Evolutionary conservation across 2,888 invertebrate genomes (phyloP), one percentile per base, ranked within the genome.

Genomic region (Macrophya annulata): DNA sequence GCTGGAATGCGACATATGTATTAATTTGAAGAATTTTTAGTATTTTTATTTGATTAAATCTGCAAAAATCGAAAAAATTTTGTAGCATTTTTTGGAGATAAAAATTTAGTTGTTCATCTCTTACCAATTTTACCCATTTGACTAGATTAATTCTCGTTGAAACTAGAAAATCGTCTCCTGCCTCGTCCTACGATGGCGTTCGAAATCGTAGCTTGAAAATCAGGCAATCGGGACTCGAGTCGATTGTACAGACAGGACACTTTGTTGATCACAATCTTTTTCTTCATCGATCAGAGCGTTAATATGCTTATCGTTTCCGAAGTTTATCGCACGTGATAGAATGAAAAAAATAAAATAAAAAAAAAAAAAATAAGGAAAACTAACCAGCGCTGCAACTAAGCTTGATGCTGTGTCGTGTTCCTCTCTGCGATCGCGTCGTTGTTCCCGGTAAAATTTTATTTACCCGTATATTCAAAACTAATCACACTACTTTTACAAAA

Each of bases 101-200:
- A 68, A 68, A 68, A 51, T 81, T 59, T 81, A 62, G 40, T 83
- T 83, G 83, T 68, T 45, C 40, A 71, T 68, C 83, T 68, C 83
- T 83, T 83, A 83, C 83, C 83, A 83, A 71, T 71, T 83, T 83
- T 83, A 83, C 83, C 83, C 83, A 83, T 83, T 83, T 83, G 83
- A 83, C 83, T 83, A 83, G 83, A 83, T 83, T 83, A 83, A 68
- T 83, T 83, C 83, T 71, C 83, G 83, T 48, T 83, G 83, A 68
- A 71, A 48, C 83, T 83, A 83, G 83, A 83, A 83, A 83, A 83
- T 68, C 68, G 83, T 83, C 83, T 83, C 68, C 68, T 83, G 83
- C 71, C 83, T 83, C 83, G 83, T 83, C 83, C 83, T 83, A 71
- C 83, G 83, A 83, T 83, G 83, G 65, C 83, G 83, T 83, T 65